Base-by-base conservation (phyloP, 2,113 vertebrate species). In the Hippocampus abdominalis region DNA sequence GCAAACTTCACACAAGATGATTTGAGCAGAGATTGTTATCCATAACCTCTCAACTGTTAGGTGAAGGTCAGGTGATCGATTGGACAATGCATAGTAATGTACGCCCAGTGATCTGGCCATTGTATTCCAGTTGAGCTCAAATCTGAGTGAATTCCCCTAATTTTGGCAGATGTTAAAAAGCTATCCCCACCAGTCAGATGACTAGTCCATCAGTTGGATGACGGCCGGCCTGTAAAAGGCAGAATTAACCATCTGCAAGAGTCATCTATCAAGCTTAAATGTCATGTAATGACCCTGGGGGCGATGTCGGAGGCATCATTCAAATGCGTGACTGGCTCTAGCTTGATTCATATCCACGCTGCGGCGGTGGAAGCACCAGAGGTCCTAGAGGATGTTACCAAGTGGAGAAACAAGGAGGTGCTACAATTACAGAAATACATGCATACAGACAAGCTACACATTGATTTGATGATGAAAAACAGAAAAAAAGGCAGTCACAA, bases 211-310 rank as follows among this genome's bases (percentile, higher is more conserved):
- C 86, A 86, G 70, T 54, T 51, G n/a, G 68, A 83, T 72, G 69
- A 70, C 11, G 61, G 71, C 60, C 15, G 68, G 69, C 74, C 72
- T 78, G 85, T 86, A 83, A 84, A 67, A 67, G 27, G 73, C 67
- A 81, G 88, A 89, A 89, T 88, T 89, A 88, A 79, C 78, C 73
- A 71, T 87, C 83, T 67, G 82, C 81, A 77, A 77, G 76, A 75
- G 72, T 67, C 67, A 89, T 89, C 77, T 72, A 89, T 89, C 88
- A 87, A 54, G 78, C 74, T 74, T 81, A 83, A 86, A 83, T 81
- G 82, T 88, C 87, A 85, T 77, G 77, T 89, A 90, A 88, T 81
- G 87, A 88, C 87, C 88, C 82, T 75, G 81, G 51, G 75, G 83
- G 78, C 79, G 80, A 81, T 81, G 57, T 68, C 29, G 57, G 69